Evolutionary conservation across 1,140 invertebrate species (phyloP), one percentile per base, ranked within the genome.

Genomic region (Drosophila busckii): DNA sequence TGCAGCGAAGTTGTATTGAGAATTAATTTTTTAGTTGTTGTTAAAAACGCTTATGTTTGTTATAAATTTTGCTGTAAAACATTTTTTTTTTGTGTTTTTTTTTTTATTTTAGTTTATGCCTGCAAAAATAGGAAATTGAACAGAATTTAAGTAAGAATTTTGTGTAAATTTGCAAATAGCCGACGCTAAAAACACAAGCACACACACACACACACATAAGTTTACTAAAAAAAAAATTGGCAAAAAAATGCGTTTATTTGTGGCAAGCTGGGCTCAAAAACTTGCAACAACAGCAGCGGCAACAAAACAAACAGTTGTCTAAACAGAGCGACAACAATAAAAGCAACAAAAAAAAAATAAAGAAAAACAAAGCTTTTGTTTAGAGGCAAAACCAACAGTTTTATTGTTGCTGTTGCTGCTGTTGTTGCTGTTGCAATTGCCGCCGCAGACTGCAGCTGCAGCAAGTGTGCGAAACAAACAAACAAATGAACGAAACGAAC

Each of bases 31-130:
- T 63, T 60, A 52, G 53, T 64, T 68, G 52, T 65, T 68, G 58
- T 80, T 83, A 68, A 76, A 75, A 75, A 75, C 59, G 63, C 68
- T 83, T 80, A 66, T 60, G 38, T 49, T 58, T 65, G 25, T 54
- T 60, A 58, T 58, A 40, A 65, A 65, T 59, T 70, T 62, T 46
- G 41, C 59, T 48, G 35, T 52, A 48, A 61, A 61, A 56, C 44
- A 42, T 64, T 45, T 59, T 67, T 42, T 42, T 40, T 44, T 46
- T 16, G 32, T 59, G 26, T 62, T 56, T 49, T 70, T 53, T 46
- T 70, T 66, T 42, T 70, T 56, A 70, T 76, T 78, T 42, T 60
- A 73, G 75, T 80, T 65, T 75, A 65, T 71, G 76, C 69, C 53
- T 83, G 52, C 20, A 49, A 66, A 26, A 49, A 45, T 34, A 60